Evolutionary conservation across 2,888 invertebrate genomes (phyloP).

Genomic region (Lamellibrachia columna): DNA sequence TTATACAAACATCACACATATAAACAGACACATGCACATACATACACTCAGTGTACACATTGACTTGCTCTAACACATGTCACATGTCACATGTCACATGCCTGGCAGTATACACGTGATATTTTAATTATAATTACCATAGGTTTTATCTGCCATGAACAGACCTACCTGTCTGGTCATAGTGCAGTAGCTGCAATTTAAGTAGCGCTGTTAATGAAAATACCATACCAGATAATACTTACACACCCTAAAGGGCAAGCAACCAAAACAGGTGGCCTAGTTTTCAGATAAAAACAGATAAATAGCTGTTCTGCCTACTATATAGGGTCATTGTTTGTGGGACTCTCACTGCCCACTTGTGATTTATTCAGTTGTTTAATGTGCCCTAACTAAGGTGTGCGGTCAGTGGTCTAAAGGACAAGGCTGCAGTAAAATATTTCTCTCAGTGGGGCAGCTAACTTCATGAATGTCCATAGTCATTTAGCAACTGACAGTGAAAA

Average conservation of each 20-base stretch:
- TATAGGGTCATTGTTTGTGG: background rate
- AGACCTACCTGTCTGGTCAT: background rate
- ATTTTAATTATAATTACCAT: background rate
- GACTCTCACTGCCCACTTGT: background rate
- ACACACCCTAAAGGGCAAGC: background rate
- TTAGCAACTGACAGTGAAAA: background rate
- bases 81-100: background rate
- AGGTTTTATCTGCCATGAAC: background rate
- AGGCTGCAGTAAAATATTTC: background rate
- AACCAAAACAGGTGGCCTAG: background rate
- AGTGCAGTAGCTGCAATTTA: background rate
- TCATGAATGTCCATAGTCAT: background rate
- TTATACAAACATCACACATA: background rate
- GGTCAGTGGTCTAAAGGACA: background rate
- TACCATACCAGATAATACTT: background rate
- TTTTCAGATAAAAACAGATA: background rate
- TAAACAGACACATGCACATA: background rate
- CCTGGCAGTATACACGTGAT: background rate
- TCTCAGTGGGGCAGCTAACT: background rate
- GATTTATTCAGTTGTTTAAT: background rate
- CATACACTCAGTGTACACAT: too few species aligned
- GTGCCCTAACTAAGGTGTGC: background rate
- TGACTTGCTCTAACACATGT: background rate
- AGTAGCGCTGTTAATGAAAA: background rate
- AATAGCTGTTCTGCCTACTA: background rate